These are phyloP conservation scores for Parthenolecanium corni DNA, from an alignment of 2,888 invertebrate genomes.

Conservation along the genomic window DNA sequence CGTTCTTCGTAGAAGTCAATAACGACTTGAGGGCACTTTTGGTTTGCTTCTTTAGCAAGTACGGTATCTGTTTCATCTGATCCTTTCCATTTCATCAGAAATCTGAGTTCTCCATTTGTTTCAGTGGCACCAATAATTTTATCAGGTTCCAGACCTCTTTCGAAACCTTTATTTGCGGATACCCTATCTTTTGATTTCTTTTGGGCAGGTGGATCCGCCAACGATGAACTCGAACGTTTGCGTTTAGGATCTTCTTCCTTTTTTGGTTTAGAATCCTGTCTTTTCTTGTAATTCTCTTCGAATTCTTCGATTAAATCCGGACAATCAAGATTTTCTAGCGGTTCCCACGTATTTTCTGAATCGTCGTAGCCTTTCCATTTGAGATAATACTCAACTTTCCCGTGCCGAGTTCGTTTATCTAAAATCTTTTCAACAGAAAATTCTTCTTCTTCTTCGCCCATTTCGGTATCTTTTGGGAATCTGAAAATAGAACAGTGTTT, in stretches of 20 bases:
- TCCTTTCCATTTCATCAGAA: constrained; percentile 84
- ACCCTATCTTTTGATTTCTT: constrained; percentile 8
- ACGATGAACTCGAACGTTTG: neutral
- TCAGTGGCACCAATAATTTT: constrained; percentile 88
- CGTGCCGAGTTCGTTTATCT: constrained; percentile 59
- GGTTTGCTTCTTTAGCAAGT: constrained; percentile 78
- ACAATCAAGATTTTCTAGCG: constrained; percentile 83
- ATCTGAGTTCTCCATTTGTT: constrained; percentile 81
- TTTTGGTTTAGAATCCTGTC: constrained; percentile 53
- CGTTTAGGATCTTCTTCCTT: constrained; percentile 5
- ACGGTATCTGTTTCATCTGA: constrained; percentile 90
- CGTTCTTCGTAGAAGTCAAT: constrained; percentile 93
- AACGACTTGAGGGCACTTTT: constrained; percentile 86
- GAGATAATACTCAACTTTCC: constrained; percentile 59
- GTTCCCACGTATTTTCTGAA: constrained; percentile 94
- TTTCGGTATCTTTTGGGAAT: too few relatives aligned
- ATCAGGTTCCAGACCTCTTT: constrained; percentile 46
- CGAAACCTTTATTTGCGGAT: constrained; percentile 12
- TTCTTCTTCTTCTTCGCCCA: constrained; percentile 53
- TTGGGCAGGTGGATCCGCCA: neutral
- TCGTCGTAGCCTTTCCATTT: constrained; percentile 75
- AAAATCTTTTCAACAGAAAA: constrained; percentile 85
- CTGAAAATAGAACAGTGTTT: too few relatives aligned
- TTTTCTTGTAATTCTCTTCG: constrained; percentile 62
- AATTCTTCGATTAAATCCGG: constrained; percentile 77